These are phyloP conservation scores for Listronotus oregonensis DNA, from an alignment of 1,140 invertebrate species.

Conservation along the genomic window DNA sequence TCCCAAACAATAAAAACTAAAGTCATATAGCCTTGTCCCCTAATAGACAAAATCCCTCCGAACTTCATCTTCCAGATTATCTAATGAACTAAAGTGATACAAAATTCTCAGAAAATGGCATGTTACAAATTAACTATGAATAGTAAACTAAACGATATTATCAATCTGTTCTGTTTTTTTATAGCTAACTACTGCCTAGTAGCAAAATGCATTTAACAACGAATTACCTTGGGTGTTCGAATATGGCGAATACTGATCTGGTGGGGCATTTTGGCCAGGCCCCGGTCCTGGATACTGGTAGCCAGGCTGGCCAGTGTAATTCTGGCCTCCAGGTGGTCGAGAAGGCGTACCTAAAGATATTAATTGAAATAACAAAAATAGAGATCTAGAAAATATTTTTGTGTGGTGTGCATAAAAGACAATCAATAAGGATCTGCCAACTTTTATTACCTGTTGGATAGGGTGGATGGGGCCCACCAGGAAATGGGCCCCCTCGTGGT, in stretches of 20 bases:
- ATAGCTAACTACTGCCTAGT: too few species aligned
- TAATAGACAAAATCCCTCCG: too few species aligned
- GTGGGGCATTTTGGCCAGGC: slow-evolving; percentile 56
- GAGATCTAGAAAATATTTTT: background rate
- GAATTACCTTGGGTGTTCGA: slow-evolving; percentile 60
- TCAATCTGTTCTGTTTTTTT: too few species aligned
- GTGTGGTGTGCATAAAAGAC: background rate
- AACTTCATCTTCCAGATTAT: too few species aligned
- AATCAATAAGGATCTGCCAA: too few species aligned
- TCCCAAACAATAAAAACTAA: too few species aligned
- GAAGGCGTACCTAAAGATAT: slow-evolving; percentile 28
- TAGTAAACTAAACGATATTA: too few species aligned
- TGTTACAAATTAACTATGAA: too few species aligned
- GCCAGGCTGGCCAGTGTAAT: slow-evolving; percentile 46
- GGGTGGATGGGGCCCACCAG: slow-evolving; percentile 54
- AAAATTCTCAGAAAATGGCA: too few species aligned
- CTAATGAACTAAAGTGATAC: too few species aligned
- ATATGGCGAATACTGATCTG: slow-evolving; percentile 63
- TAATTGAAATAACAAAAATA: background rate
- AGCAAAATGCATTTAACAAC: background rate
- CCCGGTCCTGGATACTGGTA: slow-evolving; percentile 55
- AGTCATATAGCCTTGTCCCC: too few species aligned
- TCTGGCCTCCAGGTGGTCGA: slow-evolving; percentile 42
- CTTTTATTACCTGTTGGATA: slow-evolving; percentile 56
- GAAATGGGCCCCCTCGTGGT: slow-evolving; percentile 49